Base-by-base conservation (phyloP, 2,888 invertebrate genomes). In the Watsonalla binaria region DNA sequence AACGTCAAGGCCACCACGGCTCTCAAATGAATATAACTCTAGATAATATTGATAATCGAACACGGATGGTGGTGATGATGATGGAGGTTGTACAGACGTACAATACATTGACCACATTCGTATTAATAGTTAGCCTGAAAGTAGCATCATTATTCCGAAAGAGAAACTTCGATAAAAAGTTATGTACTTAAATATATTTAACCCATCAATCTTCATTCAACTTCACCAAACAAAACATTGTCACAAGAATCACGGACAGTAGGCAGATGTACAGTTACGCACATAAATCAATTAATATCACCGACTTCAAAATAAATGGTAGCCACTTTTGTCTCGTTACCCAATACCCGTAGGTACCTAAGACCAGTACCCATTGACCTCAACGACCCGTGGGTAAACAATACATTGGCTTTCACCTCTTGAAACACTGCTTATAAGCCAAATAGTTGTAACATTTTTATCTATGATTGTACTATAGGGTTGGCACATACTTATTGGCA, bases 381-480 rank as follows among this genome's bases (percentile, higher is more conserved):
- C 45, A 65, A 63, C 67, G 50, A 70, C 72, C 70, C 65, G 63
- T 60, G 24, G 53, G 70, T 66, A 71, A 69, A 70, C 70, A 70
- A 70, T 70, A 65, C 68, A 53, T 56, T 60, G 58, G 65, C 70
- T 70, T 70, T 72, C 72, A 69, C 72, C 70, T 69, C 56, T 37
- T 15, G 37, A 49, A 49, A 37, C 49, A 37, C 13, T 48, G 14
- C 13, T 48, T 5, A 48, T 48, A 48, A 37, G 34, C 11, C 47
- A 35, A 35, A 35, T 48, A 13, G 39, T 13, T 49, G 9, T 39
- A 15, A 37, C 35, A 11, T 39, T 39, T 15, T 48, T 39, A 48
- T 37, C 37, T 37, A 14, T 15, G 11, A 37, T 49, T 39, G 9
- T 37, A 37, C 9, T 8, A 15, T 49, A 49, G 49, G 14, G 15